These are phyloP conservation scores for Catajapyx aquilonaris DNA, from an alignment of 1,140 invertebrate species.

Conservation along the genomic window DNA sequence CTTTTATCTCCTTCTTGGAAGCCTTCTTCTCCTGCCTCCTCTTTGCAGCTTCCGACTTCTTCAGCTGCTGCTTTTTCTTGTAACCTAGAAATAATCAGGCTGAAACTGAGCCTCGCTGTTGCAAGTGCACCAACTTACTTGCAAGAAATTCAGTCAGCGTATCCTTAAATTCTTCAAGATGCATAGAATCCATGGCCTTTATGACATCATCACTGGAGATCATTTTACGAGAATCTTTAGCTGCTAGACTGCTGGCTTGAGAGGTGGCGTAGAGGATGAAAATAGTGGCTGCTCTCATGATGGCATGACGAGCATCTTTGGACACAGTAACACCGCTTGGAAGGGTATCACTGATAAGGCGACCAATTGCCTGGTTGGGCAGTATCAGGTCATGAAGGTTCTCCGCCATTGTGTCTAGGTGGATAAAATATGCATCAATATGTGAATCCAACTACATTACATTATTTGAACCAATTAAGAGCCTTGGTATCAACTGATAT, in stretches of 20 bases:
- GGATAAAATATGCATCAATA: too few relatives aligned
- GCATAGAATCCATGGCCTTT: slow-evolving; percentile 66
- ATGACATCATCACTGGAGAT: slow-evolving; percentile 69
- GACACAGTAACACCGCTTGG: slow-evolving; percentile 57
- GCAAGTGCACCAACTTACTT: too few relatives aligned
- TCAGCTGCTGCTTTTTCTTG: too few relatives aligned
- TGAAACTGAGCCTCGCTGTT: too few relatives aligned
- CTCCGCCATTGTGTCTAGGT: slow-evolving; percentile 62
- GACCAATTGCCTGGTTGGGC: slow-evolving; percentile 64
- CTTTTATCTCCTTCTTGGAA: too few relatives aligned
- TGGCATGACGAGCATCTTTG: slow-evolving; percentile 69
- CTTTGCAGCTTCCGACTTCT: too few relatives aligned
- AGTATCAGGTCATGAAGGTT: slow-evolving; percentile 75
- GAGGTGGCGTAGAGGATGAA: slow-evolving; percentile 69
- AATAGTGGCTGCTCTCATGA: slow-evolving; percentile 59
- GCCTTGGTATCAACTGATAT: too few relatives aligned
- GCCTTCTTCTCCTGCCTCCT: too few relatives aligned
- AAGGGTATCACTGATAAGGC: slow-evolving; percentile 77
- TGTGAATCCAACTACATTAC: too few relatives aligned
- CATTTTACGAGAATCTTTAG: slow-evolving; percentile 65
- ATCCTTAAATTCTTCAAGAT: slow-evolving; percentile 73
- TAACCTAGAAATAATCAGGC: too few relatives aligned
- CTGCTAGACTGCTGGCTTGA: slow-evolving; percentile 49
- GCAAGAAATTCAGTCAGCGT: slow-evolving; percentile 57
- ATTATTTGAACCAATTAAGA: too few relatives aligned